These are phyloP conservation scores for Genyomyrus donnyi DNA, from an alignment of 2,113 vertebrate genomes.

Conservation along the genomic window DNA sequence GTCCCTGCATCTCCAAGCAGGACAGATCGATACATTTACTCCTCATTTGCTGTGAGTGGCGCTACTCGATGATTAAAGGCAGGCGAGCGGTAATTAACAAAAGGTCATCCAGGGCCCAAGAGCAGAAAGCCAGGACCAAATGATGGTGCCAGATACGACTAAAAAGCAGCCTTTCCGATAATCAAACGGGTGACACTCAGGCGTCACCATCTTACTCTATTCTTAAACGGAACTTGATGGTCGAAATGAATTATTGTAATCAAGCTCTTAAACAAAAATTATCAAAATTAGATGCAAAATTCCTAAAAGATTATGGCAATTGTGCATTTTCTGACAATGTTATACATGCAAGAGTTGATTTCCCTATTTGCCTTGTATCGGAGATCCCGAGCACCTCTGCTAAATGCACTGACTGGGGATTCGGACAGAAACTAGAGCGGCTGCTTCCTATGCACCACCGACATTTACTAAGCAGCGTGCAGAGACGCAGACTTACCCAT, in stretches of 20 bases:
- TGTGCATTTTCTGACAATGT: background rate
- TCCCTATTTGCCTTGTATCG: background rate
- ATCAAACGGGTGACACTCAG: background rate
- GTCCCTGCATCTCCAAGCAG: conserved; percentile 49
- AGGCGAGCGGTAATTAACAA: conserved; percentile 62
- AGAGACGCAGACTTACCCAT: conserved; percentile 29
- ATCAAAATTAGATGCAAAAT: background rate
- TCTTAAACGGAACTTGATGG: background rate
- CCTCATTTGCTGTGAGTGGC: conserved; percentile 52
- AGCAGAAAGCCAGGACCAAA: conserved; percentile 52
- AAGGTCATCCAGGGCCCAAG: conserved; percentile 68
- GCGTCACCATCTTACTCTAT: background rate
- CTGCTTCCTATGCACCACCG: background rate
- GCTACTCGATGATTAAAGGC: conserved; percentile 64
- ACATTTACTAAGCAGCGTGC: background rate
- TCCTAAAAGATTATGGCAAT: background rate
- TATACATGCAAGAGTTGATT: background rate
- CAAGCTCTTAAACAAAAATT: background rate
- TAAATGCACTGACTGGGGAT: background rate
- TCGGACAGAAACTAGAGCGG: background rate
- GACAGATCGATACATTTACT: conserved; percentile 38
- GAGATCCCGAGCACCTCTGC: background rate
- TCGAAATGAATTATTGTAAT: background rate
- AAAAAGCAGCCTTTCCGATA: background rate
- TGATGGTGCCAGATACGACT: background rate